A percentile compares a stretch with the other conserved stretches of the same genome.
phyloP scores from a whole-genome alignment of 1,140 invertebrate genomes.

The Drosophila takahashii region DNA sequence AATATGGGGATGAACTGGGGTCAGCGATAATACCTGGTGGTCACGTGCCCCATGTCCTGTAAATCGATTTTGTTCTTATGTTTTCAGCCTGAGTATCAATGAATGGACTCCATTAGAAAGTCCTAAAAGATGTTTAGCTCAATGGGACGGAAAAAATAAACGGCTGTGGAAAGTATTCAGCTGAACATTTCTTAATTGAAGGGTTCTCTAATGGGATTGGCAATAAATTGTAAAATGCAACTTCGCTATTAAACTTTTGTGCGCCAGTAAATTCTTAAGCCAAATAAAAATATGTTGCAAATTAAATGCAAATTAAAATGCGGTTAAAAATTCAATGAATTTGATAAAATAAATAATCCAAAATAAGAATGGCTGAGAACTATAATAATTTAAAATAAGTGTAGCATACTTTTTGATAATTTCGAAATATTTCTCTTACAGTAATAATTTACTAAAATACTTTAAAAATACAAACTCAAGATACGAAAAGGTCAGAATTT shows the following conservation, averaged over 20 bases:
- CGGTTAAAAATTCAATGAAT: background rate
- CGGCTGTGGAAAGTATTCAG: slow-evolving; percentile 1
- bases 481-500: background rate
- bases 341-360: background rate
- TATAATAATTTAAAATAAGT: background rate
- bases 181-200: slow-evolving; percentile 14
- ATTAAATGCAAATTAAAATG: background rate
- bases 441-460: background rate
- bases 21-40: slow-evolving; percentile 33
- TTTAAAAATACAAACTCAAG: background rate
- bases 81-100: slow-evolving; percentile 26
- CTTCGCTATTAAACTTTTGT: background rate
- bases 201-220: slow-evolving; percentile 12
- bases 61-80: slow-evolving; percentile 46
- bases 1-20: background rate
- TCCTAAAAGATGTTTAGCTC: slow-evolving; percentile 36
- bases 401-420: background rate
- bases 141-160: slow-evolving; percentile 28
- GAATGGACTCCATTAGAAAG: slow-evolving; percentile 32
- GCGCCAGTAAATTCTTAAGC: background rate
- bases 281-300: background rate
- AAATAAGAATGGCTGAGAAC: no score
- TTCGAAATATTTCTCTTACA: background rate
- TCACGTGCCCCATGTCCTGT: slow-evolving; percentile 51
- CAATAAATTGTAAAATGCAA: background rate